A percentile compares a stretch with the other conserved stretches of the same genome.
phyloP scores from a whole-genome alignment of 2,113 vertebrate species.

The Ursus arctos region DNA sequence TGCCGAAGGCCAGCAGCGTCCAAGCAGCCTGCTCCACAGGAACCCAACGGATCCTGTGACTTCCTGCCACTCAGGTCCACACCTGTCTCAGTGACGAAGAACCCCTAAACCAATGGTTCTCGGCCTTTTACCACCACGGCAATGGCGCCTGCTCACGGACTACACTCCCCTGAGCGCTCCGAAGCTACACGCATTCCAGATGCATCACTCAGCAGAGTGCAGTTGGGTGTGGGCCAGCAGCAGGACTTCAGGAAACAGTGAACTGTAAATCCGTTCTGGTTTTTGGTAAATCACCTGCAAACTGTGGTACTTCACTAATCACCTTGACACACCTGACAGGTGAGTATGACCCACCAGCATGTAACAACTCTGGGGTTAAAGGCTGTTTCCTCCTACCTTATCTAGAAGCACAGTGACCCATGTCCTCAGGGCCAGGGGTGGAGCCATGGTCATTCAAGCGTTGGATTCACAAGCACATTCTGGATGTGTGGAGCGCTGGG shows the following conservation, averaged over 20 bases:
- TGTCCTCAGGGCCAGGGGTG: not conserved
- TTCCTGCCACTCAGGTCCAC: not conserved
- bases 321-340: not conserved
- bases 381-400: not conserved
- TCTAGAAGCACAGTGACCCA: not conserved
- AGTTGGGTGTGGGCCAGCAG: not conserved
- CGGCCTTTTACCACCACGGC: not conserved
- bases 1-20: not conserved
- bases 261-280: not conserved
- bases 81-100: not conserved
- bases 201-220: not conserved
- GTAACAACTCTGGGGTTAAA: not conserved
- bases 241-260: not conserved
- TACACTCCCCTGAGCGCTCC: not conserved
- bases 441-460: not conserved
- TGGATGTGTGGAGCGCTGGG: not conserved
- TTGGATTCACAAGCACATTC: not conserved
- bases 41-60: accelerated
- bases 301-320: not conserved
- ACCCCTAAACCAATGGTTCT: not conserved
- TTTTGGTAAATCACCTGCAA: not conserved
- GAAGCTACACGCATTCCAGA: not conserved
- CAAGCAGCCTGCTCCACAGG: not conserved
- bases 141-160: too few relatives aligned
- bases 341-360: not conserved